Percentiles rank a stretch among this genome's conserved stretches.
Conservation (phyloP, 1,140 invertebrate genomes). For the Diabrotica virgifera region DNA sequence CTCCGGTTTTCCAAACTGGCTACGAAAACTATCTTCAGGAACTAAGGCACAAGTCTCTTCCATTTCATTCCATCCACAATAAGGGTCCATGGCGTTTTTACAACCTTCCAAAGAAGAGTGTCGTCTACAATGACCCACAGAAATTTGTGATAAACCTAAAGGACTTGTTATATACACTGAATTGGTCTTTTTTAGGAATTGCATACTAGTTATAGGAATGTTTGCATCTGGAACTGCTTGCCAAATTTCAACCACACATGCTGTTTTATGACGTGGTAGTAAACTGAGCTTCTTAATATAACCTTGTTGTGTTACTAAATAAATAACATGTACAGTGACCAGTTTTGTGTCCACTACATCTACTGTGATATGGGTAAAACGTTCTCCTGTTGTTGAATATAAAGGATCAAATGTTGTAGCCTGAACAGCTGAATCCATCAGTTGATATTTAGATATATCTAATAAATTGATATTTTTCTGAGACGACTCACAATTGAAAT, state of each 20-base stretch:
- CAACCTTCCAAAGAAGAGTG: slow-evolving; percentile 70
- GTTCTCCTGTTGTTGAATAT: slow-evolving; percentile 67
- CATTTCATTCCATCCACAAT: slow-evolving; percentile 88
- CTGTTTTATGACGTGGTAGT: slow-evolving; percentile 62
- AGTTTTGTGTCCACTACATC: slow-evolving; percentile 71
- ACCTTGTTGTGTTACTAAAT: slow-evolving; percentile 73
- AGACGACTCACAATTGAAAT: slow-evolving; percentile 57
- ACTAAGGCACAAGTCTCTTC: slow-evolving; percentile 67
- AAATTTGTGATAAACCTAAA: slow-evolving; percentile 66
- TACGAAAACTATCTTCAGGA: slow-evolving; percentile 59
- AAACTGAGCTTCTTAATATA: slow-evolving; percentile 79
- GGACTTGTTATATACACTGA: slow-evolving; percentile 81
- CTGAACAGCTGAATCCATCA: slow-evolving; percentile 85
- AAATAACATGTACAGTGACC: slow-evolving; percentile 67
- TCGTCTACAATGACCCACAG: slow-evolving; percentile 72
- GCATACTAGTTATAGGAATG: slow-evolving; percentile 64
- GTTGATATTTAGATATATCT: slow-evolving; percentile 75
- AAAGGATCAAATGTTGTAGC: slow-evolving; percentile 67
- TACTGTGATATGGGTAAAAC: slow-evolving; percentile 76
- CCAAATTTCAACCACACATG: slow-evolving; percentile 86
- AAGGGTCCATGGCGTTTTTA: slow-evolving; percentile 83
- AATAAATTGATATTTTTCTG: slow-evolving; percentile 49
- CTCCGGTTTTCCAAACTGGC: slow-evolving; percentile 69
- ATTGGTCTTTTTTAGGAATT: slow-evolving; percentile 77
- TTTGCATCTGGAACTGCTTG: slow-evolving; percentile 60